phyloP scores from a whole-genome alignment of 2,797 vertebrate species.

The Cygnus olor region DNA sequence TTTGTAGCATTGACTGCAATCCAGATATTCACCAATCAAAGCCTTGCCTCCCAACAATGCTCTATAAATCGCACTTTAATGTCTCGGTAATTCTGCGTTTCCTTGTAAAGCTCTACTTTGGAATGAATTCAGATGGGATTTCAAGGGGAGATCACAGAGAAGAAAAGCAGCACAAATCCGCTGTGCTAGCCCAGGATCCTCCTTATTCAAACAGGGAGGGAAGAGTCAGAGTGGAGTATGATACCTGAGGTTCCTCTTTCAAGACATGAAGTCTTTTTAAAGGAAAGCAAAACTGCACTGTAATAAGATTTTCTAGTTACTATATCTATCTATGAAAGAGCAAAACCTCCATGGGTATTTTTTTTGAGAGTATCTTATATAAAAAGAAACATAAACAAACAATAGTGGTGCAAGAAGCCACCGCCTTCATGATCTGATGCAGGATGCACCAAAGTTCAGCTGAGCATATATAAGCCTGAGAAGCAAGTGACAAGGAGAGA shows the following conservation, averaged over 20 bases:
- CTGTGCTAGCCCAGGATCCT: neutral
- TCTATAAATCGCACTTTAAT: neutral
- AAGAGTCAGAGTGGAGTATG: neutral
- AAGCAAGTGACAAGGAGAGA: neutral
- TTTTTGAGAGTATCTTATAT: neutral
- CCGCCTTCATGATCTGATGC: neutral
- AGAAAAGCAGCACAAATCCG: neutral
- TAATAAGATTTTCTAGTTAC: slow-evolving; percentile 38
- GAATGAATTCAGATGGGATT: neutral
- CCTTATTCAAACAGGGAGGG: neutral
- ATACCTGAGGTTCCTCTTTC: neutral
- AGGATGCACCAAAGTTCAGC: neutral
- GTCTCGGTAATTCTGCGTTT: neutral
- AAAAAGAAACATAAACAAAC: slow-evolving; percentile 27
- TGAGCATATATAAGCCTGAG: neutral
- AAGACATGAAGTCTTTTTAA: neutral
- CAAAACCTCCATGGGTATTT: neutral
- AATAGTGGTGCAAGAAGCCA: neutral
- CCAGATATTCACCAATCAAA: neutral
- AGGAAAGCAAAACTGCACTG: neutral
- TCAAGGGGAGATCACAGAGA: neutral
- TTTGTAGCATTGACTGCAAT: neutral
- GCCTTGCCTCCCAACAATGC: neutral
- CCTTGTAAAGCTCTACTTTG: neutral
- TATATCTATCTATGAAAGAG: slow-evolving; percentile 25